A percentile compares a stretch with the other conserved stretches of the same genome.
These are phyloP conservation scores for Daphoenositta chrysoptera DNA, from an alignment of 2,113 vertebrate genomes.

Conservation along the genomic window DNA sequence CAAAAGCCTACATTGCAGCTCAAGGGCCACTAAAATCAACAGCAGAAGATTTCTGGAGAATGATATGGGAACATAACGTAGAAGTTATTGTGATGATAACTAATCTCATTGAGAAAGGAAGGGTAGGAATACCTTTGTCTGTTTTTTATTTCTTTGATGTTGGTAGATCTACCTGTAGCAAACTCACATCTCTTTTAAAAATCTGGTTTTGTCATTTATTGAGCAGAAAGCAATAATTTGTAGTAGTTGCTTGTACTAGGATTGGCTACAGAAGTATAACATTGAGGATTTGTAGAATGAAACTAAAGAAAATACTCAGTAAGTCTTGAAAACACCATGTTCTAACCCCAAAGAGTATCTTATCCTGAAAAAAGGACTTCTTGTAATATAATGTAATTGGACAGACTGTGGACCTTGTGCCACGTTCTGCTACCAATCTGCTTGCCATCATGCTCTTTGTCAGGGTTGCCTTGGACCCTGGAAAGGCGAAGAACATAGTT, in stretches of 20 bases:
- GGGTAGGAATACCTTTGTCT: slow-evolving; percentile 73
- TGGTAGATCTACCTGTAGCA: neutral
- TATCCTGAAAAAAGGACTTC: neutral
- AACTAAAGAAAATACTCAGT: neutral
- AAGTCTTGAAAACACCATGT: neutral
- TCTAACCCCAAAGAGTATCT: neutral
- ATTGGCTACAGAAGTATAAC: neutral
- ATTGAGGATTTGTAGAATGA: neutral
- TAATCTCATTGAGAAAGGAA: slow-evolving; percentile 94
- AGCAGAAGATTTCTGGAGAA: slow-evolving; percentile 95
- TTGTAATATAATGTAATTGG: neutral
- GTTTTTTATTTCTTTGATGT: neutral
- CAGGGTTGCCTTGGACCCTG: neutral
- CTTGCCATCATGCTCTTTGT: neutral
- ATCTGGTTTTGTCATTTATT: neutral
- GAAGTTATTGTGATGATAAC: slow-evolving; percentile 96
- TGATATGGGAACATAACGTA: slow-evolving; percentile 97
- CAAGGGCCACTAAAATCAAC: slow-evolving; percentile 93
- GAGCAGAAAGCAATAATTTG: neutral
- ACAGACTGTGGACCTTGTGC: neutral
- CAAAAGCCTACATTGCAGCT: slow-evolving; percentile 93
- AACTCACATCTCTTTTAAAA: neutral
- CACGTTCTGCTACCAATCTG: neutral
- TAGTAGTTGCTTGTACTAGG: neutral
- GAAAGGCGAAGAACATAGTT: neutral